A percentile compares a stretch with the other conserved stretches of the same genome.
phyloP scores from a whole-genome alignment of 2,797 vertebrate species.

The Poecilia velifera region DNA sequence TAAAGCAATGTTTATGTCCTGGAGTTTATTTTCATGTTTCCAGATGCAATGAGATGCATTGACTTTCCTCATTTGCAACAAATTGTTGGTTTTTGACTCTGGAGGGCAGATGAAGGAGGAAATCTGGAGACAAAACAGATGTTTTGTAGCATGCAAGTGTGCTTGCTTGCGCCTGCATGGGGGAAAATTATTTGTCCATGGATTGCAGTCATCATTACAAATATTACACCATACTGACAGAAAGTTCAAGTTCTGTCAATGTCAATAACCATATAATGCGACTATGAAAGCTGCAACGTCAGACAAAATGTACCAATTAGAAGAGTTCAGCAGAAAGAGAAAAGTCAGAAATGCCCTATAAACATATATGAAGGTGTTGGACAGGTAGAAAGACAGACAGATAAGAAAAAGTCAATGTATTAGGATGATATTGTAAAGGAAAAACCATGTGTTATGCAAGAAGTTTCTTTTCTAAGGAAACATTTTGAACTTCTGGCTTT shows the following conservation, averaged over 20 bases:
- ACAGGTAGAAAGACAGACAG: background rate
- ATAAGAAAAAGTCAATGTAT: background rate
- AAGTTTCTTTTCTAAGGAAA: background rate
- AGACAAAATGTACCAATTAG: slow-evolving; percentile 53
- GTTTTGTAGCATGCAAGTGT: slow-evolving; percentile 35
- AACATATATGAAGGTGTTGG: background rate
- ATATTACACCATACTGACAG: slow-evolving; percentile 24
- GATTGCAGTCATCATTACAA: slow-evolving; percentile 37
- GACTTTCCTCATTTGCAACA: slow-evolving; percentile 63
- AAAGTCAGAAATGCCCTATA: background rate
- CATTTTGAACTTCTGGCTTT: background rate
- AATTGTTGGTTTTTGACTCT: slow-evolving; percentile 57
- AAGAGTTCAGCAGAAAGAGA: slow-evolving; percentile 26
- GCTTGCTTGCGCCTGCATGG: background rate
- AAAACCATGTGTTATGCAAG: background rate
- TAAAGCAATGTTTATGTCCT: background rate
- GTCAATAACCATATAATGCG: slow-evolving; percentile 50
- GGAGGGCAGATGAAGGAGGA: slow-evolving; percentile 61
- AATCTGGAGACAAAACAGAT: slow-evolving; percentile 57
- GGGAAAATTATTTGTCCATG: background rate
- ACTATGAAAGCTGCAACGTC: slow-evolving; percentile 40
- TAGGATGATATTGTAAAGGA: background rate
- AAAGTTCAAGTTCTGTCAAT: slow-evolving; percentile 61
- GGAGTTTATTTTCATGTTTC: slow-evolving; percentile 35
- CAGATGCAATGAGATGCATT: slow-evolving; percentile 42